Evolutionary conservation across 2,888 invertebrate species (phyloP), one percentile per base, ranked within the genome.

Genomic region (Prenolepis imparis): DNA sequence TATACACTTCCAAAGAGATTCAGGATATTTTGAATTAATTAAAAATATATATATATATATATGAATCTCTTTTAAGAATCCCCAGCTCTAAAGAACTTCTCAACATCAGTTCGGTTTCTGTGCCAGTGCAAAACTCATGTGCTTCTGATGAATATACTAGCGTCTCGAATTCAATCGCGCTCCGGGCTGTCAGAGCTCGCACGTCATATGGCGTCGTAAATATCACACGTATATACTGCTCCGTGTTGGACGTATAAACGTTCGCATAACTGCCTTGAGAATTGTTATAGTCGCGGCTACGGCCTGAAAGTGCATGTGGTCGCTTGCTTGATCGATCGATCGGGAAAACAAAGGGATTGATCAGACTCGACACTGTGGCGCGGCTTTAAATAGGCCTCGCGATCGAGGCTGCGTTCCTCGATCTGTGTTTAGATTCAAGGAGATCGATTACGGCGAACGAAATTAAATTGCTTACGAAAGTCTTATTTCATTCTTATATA

Each of bases 271-370:
- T 39, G 68, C 68, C 28, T 77, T 24, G n/a, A 28, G 67, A 28
- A 75, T 39, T 77, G 67, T 77, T 77, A 55, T n/a, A n/a, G 9
- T n/a, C 41, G 41, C 28, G 28, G 39, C 21, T 15, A 48, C 36
- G 39, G 52, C n/a, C 24, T 55, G 68, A 68, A 67, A 77, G 67
- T 57, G 68, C 68, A 32, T 32, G 64, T 32, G 21, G 21, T 3
- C 64, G 67, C 52, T 41, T 36, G 67, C n/a, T 55, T 6, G 68
- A 77, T 68, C 68, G n/a, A 55, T 68, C 77, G 39, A 55, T 77
- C 36, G n/a, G 21, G 55, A 57, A 77, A 77, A 77, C 77, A 77
- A 77, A 68, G 9, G 52, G 39, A 39, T 32, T 64, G 61, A 21
- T 36, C 48, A 52, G 48, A n/a, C 48, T 52, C 48, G 48, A 8